Base-by-base conservation (phyloP, 2,113 vertebrate genomes). In the Nesogale talazaci region DNA sequence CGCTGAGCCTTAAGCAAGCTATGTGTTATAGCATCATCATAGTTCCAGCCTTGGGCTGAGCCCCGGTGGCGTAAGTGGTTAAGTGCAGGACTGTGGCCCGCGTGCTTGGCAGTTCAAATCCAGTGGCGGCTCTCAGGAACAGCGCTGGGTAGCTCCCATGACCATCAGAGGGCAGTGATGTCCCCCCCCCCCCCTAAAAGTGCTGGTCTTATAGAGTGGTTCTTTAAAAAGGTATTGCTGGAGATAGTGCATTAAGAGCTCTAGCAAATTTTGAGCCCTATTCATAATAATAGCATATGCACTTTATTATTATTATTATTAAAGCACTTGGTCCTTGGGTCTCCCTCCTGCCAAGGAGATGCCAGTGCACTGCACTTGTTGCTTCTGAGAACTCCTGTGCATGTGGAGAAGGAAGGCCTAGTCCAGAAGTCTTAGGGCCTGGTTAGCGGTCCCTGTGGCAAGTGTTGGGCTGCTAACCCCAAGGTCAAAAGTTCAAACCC, bases 241-340 rank as follows among this genome's bases (percentile, higher is more conserved):
- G 88, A 90, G 86, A 89, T 59, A 88, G 75, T 59, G n/a, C 1
- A 3, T 78, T 87, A 56, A 52, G 57, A 92, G 56, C 42, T 52
- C 14, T 72, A 4, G 38, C n/a, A 61, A 70, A 31, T 84, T 61
- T 78, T 29, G 83, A 72, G 25, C 46, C 46, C 14, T 72, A 31
- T 72, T 83, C 59, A 61, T 31, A 67, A 17, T 67, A 67, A 6
- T 9, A 40, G 46, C 38, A 40, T 4, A 40, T 25, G 61, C 38
- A 38, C 16, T 29, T 46, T 34, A 34, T 27, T 46, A 77, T 77
- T 42, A 77, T 77, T 42, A 25, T 27, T 85, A 82, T 94, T 38
- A 77, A 0, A 46, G 29, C 10, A 40, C 83, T 78, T n/a, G n/a
- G 12, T 91, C 8, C 17, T 34, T 69, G 40, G 20, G 19, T 83